Percentiles rank a stretch among this genome's conserved stretches.
Evolutionary conservation across 2,797 vertebrate genomes (phyloP).

Genomic region (Sebastes cheni): DNA sequence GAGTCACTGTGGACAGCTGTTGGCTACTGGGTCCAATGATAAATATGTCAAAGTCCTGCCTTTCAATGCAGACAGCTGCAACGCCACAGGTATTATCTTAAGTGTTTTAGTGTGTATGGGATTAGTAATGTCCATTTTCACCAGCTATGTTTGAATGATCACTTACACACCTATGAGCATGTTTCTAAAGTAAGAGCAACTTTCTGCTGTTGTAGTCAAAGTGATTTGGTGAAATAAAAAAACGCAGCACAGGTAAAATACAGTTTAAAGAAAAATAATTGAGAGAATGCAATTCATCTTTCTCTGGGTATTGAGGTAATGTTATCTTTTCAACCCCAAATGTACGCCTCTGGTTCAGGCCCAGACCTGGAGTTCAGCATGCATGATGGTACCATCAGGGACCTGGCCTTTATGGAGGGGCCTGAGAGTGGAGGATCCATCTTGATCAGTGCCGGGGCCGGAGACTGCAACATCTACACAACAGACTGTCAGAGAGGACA

Average conservation of each 20-base stretch:
- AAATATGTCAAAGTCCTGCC: constrained; percentile 98
- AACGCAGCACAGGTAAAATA: not conserved
- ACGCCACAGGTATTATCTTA: constrained; percentile 89
- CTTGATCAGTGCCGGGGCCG: constrained; percentile 96
- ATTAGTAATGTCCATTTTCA: not conserved
- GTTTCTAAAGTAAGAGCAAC: not conserved
- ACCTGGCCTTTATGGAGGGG: constrained; percentile 98
- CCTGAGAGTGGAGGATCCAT: constrained; percentile 95
- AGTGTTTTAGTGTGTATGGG: not conserved
- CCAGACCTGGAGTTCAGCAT: constrained; percentile 99
- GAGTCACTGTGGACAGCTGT: constrained; percentile 95
- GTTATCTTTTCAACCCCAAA: not conserved
- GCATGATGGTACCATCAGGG: constrained; percentile 98
- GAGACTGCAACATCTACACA: constrained; percentile 99
- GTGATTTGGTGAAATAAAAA: not conserved
- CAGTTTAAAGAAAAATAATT: not conserved
- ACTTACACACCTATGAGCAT: not conserved
- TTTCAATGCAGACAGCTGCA: constrained; percentile 94
- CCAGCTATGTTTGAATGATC: not conserved
- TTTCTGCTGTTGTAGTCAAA: not conserved
- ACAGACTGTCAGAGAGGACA: constrained; percentile 97
- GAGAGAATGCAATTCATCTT: not conserved
- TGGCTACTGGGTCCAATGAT: constrained; percentile 98
- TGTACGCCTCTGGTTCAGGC: constrained; percentile 75
- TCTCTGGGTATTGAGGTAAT: not conserved